phyloP scores from a whole-genome alignment of 2,888 invertebrate genomes.

The Synanthedon andrenaeformis region DNA sequence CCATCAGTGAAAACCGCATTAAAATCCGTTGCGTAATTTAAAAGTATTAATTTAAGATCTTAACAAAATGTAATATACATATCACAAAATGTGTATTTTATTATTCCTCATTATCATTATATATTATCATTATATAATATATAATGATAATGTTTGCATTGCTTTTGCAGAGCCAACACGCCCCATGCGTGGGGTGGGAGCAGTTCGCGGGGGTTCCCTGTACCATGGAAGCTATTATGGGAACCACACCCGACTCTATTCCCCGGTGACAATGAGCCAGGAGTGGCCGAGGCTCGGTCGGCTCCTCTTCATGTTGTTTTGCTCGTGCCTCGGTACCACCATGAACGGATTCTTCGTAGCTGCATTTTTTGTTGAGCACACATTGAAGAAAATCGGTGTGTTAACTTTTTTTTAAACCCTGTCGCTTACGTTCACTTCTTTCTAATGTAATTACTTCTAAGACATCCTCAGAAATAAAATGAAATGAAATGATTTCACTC shows the following conservation, averaged over 20 bases:
- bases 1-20: too few species aligned
- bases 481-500: too few species aligned
- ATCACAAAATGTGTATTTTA: too few species aligned
- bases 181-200: conserved; percentile 9
- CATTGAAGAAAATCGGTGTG: conserved; percentile 23
- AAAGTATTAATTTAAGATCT: too few species aligned
- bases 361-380: conserved; percentile 27
- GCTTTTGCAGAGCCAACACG: background rate
- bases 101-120: too few species aligned
- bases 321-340: conserved; percentile 17
- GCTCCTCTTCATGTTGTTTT: conserved; percentile 58
- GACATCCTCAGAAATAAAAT: too few species aligned
- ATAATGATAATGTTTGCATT: too few species aligned
- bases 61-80: too few species aligned
- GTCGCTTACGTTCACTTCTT: background rate
- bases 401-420: background rate
- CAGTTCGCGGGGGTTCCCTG: background rate
- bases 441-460: too few species aligned
- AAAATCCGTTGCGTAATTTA: too few species aligned
- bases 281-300: conserved; percentile 78
- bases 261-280: conserved; percentile 74
- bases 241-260: conserved; percentile 25
- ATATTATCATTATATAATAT: too few species aligned
- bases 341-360: conserved; percentile 35
- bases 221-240: background rate